Evolutionary conservation across 2,888 invertebrate genomes (phyloP), one percentile per base, ranked within the genome.

Genomic region (Acleris cristana): DNA sequence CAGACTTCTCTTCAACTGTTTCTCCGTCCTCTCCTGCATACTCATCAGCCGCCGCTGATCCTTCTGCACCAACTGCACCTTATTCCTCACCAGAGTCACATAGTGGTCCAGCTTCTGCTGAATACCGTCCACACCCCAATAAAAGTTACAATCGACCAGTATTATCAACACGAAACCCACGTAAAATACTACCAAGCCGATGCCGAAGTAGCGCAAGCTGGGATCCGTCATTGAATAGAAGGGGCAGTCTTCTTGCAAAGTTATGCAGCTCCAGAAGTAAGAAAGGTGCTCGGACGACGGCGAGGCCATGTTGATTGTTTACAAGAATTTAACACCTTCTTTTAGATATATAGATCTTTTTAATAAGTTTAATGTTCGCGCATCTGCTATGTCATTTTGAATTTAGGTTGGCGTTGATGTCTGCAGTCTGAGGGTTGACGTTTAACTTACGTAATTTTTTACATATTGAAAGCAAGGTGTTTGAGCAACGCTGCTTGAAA

Each of bases 181-280:
- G 69, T 90, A 92, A n/a, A 92, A 71, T 19, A 74, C 71, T 0
- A 78, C 60, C 16, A 92, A 69, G 8, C 80, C 79, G 2, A 84
- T 23, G 2, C 82, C 87, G 51, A 86, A 90, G 73, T 87, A 89
- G 58, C 80, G 78, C 18, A 90, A 62, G 44, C 85, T 86, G 2
- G 88, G 82, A 71, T 90, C 86, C 3, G 69, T 56, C 2, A 70
- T 72, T 4, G 84, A 81, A 59, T 83, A 79, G 66, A 90, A 85
- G 3, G 86, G 84, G 64, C 90, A 92, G 2, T 88, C 85, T 6
- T 87, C 76, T 44, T 74, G 79, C 0, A 88, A 71, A 6, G 84
- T 88, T 53, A 91, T 23, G 54, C 90, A 92, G 69, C 73, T 81
- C 91, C 90, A 91, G 71, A 91, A 87, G 70, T 85, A 87, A 16